A percentile compares a stretch with the other conserved stretches of the same genome.
These are phyloP conservation scores for Thamnophis elegans DNA, from an alignment of 2,797 vertebrate species.

Conservation along the genomic window DNA sequence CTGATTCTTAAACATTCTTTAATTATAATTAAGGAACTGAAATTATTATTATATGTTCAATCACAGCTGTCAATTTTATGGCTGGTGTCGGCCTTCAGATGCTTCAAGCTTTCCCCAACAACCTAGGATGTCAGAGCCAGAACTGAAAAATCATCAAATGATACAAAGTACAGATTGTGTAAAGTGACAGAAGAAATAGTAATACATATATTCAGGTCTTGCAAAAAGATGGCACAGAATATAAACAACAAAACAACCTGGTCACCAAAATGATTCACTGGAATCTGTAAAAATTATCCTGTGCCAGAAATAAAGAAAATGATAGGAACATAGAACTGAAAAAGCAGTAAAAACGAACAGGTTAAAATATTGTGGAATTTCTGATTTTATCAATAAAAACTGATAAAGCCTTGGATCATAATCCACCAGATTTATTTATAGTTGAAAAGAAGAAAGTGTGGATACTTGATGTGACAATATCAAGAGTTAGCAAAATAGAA, in stretches of 20 bases:
- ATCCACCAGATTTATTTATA: not conserved
- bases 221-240: not conserved
- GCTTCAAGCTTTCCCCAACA: not conserved
- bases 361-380: not conserved
- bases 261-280: not conserved
- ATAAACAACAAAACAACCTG: not conserved
- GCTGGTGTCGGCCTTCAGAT: not conserved
- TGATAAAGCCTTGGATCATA: not conserved
- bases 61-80: not conserved
- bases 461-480: not conserved
- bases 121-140: not conserved
- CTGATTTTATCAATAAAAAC: not conserved
- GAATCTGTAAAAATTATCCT: not conserved
- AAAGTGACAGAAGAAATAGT: not conserved
- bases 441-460: not conserved
- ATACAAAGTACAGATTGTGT: not conserved
- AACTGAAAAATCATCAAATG: not conserved
- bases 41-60: not conserved
- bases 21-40: not conserved
- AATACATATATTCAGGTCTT: not conserved
- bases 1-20: not conserved
- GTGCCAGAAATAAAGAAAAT: not conserved
- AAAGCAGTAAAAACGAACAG: not conserved
- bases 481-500: not conserved
- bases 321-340: not conserved